These are phyloP conservation scores for Pogoniulus pusillus DNA, from an alignment of 2,797 vertebrate species.

Conservation along the genomic window DNA sequence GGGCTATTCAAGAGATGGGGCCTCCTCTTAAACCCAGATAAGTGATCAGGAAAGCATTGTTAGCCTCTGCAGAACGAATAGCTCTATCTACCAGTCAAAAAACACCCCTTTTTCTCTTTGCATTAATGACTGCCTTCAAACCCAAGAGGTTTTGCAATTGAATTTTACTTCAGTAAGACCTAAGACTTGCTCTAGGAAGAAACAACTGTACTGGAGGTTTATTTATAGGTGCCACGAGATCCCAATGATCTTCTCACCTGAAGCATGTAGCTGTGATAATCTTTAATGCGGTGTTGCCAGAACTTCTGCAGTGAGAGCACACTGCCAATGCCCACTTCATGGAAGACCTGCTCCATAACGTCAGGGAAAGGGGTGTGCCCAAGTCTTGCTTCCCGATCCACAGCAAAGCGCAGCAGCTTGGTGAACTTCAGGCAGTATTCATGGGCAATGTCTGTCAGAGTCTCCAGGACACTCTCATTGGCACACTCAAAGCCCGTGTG, in stretches of 20 bases:
- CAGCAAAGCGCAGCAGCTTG: conserved; percentile 88
- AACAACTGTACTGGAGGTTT: background rate
- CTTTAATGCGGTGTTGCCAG: conserved; percentile 97
- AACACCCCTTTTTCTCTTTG: background rate
- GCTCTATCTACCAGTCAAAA: background rate
- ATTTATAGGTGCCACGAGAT: accelerated
- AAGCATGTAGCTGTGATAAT: conserved; percentile 97
- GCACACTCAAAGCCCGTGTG: conserved; percentile 94
- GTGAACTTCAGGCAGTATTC: conserved; percentile 94
- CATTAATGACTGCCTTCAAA: background rate
- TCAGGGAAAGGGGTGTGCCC: conserved; percentile 94
- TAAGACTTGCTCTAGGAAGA: background rate
- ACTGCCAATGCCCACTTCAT: conserved; percentile 94
- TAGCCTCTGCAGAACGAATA: background rate
- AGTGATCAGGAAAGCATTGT: background rate
- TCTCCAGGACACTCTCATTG: conserved; percentile 94
- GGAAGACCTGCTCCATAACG: conserved; percentile 96
- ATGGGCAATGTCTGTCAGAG: conserved; percentile 90
- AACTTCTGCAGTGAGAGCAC: conserved; percentile 94
- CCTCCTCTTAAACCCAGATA: background rate
- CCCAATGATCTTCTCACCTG: conserved; percentile 80
- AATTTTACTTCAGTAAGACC: background rate
- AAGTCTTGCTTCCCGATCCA: conserved; percentile 90
- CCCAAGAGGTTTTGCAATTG: background rate
- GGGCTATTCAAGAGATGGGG: background rate